phyloP scores from a whole-genome alignment of 2,113 vertebrate species.

The Cisticola juncidis region DNA sequence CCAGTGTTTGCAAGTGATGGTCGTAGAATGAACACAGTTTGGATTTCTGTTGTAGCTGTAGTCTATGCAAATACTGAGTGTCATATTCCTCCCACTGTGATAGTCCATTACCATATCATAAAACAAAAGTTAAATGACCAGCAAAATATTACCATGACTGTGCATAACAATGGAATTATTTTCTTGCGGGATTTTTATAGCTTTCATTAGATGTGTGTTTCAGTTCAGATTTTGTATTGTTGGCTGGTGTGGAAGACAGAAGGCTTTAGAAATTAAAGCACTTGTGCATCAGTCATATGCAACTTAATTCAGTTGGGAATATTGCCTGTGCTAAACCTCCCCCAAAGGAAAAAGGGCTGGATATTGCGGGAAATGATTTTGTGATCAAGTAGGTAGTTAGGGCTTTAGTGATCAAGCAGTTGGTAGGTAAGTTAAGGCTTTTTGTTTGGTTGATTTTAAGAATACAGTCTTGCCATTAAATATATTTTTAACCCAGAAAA shows the following conservation, averaged over 20 bases:
- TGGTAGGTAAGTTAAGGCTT: not conserved
- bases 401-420: not conserved
- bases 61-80: not conserved
- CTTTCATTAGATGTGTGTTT: not conserved
- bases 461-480: not conserved
- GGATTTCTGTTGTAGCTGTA: not conserved
- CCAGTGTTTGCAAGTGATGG: not conserved
- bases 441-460: not conserved
- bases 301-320: not conserved
- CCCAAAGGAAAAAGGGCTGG: not conserved
- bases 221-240: not conserved
- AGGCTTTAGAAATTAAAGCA: not conserved
- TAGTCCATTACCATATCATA: not conserved
- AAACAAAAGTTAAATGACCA: not conserved
- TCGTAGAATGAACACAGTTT: not conserved
- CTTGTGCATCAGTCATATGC: not conserved
- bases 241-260: not conserved
- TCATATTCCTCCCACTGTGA: not conserved
- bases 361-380: not conserved
- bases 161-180: not conserved
- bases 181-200: not conserved
- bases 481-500: not conserved
- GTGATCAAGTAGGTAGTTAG: not conserved
- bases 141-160: not conserved
- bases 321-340: not conserved